Evolutionary conservation across 2,888 invertebrate species (phyloP).

Genomic region (Pandemis heparana): DNA sequence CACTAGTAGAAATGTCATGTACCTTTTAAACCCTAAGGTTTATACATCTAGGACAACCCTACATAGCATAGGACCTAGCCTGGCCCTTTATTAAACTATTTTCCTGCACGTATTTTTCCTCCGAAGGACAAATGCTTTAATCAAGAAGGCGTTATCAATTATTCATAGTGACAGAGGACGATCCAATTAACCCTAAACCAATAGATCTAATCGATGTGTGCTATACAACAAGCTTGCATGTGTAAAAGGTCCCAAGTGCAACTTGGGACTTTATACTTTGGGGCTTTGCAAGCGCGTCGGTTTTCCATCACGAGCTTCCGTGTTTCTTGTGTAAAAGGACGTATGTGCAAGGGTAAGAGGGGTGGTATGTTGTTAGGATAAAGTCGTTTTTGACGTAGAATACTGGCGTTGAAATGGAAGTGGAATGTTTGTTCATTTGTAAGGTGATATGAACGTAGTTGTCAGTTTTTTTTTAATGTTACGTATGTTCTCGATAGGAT

Average conservation of each 20-base stretch:
- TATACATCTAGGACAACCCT: background rate
- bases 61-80: background rate
- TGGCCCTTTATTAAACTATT: conserved; percentile 1
- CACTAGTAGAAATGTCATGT: background rate
- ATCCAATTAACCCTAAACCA: conserved; percentile 48
- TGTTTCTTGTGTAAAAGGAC: background rate
- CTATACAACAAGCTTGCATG: background rate
- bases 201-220: conserved; percentile 45
- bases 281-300: background rate
- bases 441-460: conserved; percentile 4
- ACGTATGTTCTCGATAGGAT: background rate
- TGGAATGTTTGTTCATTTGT: conserved; percentile 20
- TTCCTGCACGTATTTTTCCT: conserved; percentile 36
- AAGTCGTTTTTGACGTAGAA: background rate
- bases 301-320: background rate
- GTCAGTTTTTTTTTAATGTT: background rate
- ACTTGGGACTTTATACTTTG: conserved; percentile 2
- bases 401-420: background rate
- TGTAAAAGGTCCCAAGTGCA: conserved; percentile 4
- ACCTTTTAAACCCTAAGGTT: background rate
- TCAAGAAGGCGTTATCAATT: conserved; percentile 47
- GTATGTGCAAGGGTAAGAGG: background rate
- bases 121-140: conserved; percentile 46
- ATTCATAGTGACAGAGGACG: conserved; percentile 46
- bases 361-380: background rate